A percentile compares a stretch with the other conserved stretches of the same genome.
These are phyloP conservation scores for Orchesellides sinensis DNA, from an alignment of 2,888 invertebrate genomes.

Conservation along the genomic window DNA sequence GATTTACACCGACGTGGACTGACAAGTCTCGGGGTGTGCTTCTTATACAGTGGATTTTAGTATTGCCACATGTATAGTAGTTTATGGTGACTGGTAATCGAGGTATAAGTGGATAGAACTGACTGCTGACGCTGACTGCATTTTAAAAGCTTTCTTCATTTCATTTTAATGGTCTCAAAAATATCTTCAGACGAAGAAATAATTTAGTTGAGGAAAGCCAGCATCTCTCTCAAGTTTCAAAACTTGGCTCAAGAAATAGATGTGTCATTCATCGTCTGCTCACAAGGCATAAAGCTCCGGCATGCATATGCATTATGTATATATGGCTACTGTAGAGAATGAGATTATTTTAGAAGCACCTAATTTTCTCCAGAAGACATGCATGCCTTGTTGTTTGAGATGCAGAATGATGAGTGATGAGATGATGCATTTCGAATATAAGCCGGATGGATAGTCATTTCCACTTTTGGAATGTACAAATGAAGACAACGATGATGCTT, in stretches of 20 bases:
- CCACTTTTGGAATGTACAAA: conserved; percentile 4
- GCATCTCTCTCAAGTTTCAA: neutral
- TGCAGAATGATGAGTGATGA: conserved; percentile 23
- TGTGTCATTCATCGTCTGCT: conserved; percentile 46
- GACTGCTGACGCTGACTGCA: conserved; percentile 3
- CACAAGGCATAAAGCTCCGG: no score
- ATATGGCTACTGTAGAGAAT: conserved; percentile 4
- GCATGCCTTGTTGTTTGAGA: neutral
- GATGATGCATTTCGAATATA: conserved; percentile 22
- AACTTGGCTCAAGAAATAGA: conserved; percentile 23
- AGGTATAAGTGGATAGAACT: neutral
- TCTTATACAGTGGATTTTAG: neutral
- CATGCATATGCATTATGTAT: neutral
- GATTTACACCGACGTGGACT: conserved; percentile 47
- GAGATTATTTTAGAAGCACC: conserved; percentile 4
- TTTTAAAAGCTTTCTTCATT: conserved; percentile 9
- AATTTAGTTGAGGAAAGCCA: conserved; percentile 10
- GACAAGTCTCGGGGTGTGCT: conserved; percentile 32
- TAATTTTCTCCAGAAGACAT: neutral
- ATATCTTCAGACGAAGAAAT: neutral
- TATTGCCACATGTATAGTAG: neutral
- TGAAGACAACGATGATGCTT: conserved; percentile 10
- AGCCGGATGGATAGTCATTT: neutral
- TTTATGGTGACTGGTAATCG: no score
- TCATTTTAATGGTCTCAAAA: no score